A percentile compares a stretch with the other conserved stretches of the same genome.
phyloP scores from a whole-genome alignment of 2,888 invertebrate species.

The Sceliomorpha sp. region DNA sequence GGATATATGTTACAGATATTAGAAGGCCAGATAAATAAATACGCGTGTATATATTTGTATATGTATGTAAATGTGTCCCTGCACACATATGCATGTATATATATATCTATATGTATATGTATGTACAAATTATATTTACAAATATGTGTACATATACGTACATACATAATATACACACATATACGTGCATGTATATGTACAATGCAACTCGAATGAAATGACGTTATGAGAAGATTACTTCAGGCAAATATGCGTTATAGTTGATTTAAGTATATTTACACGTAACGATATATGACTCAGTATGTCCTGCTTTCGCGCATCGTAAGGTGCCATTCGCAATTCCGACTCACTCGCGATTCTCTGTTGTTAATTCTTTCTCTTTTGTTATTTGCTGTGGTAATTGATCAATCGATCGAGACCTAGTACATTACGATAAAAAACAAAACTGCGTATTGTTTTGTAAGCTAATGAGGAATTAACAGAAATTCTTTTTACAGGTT shows the following conservation, averaged over 20 bases:
- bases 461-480: too few relatives aligned
- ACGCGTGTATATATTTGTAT: too few relatives aligned
- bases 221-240: slow-evolving; percentile 60
- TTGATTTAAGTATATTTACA: slow-evolving; percentile 68
- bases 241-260: too few relatives aligned
- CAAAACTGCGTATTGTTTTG: too few relatives aligned
- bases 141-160: slow-evolving; percentile 2
- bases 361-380: slow-evolving; percentile 16
- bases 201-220: too few relatives aligned
- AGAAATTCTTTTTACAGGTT: too few relatives aligned
- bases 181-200: slow-evolving; percentile 7
- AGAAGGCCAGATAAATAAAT: slow-evolving; percentile 70
- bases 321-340: slow-evolving; percentile 44
- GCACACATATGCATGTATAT: slow-evolving; percentile 19
- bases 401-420: too few relatives aligned
- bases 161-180: slow-evolving; percentile 58
- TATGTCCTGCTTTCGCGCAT: slow-evolving; percentile 49
- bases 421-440: too few relatives aligned
- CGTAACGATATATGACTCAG: slow-evolving; percentile 69
- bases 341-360: slow-evolving; percentile 26
- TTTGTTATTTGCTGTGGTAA: too few relatives aligned
- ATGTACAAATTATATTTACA: too few relatives aligned
- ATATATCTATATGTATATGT: too few relatives aligned
- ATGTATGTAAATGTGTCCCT: slow-evolving; percentile 16
- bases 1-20: slow-evolving; percentile 57